Evolutionary conservation across 2,113 vertebrate genomes (phyloP), one percentile per base, ranked within the genome.

Genomic region (Podiceps cristatus): DNA sequence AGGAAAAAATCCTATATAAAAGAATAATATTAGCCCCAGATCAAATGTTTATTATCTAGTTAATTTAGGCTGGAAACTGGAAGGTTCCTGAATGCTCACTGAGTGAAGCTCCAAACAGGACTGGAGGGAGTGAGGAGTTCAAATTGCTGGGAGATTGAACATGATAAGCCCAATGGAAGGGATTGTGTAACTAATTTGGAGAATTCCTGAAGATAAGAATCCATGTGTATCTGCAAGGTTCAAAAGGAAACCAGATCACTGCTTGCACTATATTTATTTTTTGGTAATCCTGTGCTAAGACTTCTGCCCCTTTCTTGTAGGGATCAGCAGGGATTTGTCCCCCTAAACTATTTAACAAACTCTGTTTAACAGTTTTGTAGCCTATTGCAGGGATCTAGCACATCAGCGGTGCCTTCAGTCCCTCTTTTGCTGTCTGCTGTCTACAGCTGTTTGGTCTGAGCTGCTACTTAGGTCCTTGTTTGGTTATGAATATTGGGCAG

Each of bases 201-300:
- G 73, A 88, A 97, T 93, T 94, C 58, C 56, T 89, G 33, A 84
- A 64, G 95, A 96, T 97, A 96, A 96, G 92, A 88, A 93, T 75
- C 66, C 84, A 23, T 82, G 27, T 60, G 53, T 72, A 87, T 94
- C 95, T 68, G 69, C 35, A 75, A 12, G 72, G 93, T 96, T 97
- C 96, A 96, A 95, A 97, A 96, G 92, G 56, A 93, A 96, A 87
- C 31, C 35, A 53, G 84, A 93, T 62, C 69, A 66, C 66, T 64
- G 16, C 22, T 95, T 90, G 40, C 40, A 45, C 69, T 85, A 40
- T 94, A 94, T 97, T 96, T 96, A 85, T 90, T 90, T 93, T 96
- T 79, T 42, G 1, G n/a, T 96, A 96, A 96, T 96, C 90, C 93
- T 64, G 24, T 76, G 53, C 62, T 93, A 90, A 93, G 90, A 37